Conservation (phyloP, 1,140 invertebrate species). For the Babylonia areolata region DNA sequence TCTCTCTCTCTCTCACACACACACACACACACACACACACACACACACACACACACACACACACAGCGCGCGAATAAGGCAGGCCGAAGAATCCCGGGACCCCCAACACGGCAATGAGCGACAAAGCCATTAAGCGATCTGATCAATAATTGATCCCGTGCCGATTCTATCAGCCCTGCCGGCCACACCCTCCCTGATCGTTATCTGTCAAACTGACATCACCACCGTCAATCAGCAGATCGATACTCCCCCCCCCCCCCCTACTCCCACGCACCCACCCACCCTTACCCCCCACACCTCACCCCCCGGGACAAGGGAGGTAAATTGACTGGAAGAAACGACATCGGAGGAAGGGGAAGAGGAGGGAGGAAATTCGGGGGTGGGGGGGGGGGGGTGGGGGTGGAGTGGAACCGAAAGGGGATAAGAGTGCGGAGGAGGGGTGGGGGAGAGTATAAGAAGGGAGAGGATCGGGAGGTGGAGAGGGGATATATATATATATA, state of each 20-base stretch:
- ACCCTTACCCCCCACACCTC: background rate
- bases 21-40: too few species aligned
- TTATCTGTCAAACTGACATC: background rate
- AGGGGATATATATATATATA: too few species aligned
- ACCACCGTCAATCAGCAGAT: background rate
- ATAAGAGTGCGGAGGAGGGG: too few species aligned
- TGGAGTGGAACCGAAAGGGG: background rate
- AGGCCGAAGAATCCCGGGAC: too few species aligned
- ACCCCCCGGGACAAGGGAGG: background rate
- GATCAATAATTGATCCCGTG: background rate
- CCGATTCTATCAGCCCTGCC: background rate
- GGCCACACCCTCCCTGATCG: background rate
- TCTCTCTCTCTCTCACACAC: too few species aligned
- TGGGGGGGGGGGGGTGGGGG: background rate
- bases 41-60: too few species aligned
- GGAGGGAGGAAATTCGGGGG: background rate
- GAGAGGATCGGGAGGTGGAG: too few species aligned
- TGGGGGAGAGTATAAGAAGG: too few species aligned
- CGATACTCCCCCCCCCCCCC: background rate
- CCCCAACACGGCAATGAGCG: background rate
- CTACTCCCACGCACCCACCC: background rate
- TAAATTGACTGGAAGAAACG: conserved; percentile 8
- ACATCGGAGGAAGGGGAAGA: background rate
- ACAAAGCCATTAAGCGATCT: conserved; percentile 3
- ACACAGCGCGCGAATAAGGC: too few species aligned